phyloP scores from a whole-genome alignment of 1,140 invertebrate genomes.

The Bombyx mori region ASM3026992v2 NC_085118.1:5858001-5858500 shows the following conservation, averaged over 20 bases:
- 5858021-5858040: conserved; percentile 41
- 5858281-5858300: conserved; percentile 25
- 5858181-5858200: conserved; percentile 21
- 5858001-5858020: conserved; percentile 40
- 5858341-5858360: conserved; percentile 48
- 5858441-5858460: conserved; percentile 17
- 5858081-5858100: conserved; percentile 14
- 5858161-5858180: conserved; percentile 16
- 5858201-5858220: conserved; percentile 24
- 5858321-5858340: conserved; percentile 58
- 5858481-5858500: no score
- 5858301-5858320: conserved; percentile 32
- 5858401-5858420: conserved; percentile 53
- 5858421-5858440: conserved; percentile 45
- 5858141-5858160: conserved; percentile 3
- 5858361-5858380: conserved; percentile 61
- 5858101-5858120: neutral
- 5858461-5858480: no score
- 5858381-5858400: conserved; percentile 46
- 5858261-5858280: conserved; percentile 24
- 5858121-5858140: neutral
- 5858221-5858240: conserved; percentile 34
- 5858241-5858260: conserved; percentile 26
- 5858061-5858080: conserved; percentile 25
- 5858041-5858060: conserved; percentile 28